Evolutionary conservation across 1,140 invertebrate genomes (phyloP).

Genomic region (Drosophila neocordata): DNA sequence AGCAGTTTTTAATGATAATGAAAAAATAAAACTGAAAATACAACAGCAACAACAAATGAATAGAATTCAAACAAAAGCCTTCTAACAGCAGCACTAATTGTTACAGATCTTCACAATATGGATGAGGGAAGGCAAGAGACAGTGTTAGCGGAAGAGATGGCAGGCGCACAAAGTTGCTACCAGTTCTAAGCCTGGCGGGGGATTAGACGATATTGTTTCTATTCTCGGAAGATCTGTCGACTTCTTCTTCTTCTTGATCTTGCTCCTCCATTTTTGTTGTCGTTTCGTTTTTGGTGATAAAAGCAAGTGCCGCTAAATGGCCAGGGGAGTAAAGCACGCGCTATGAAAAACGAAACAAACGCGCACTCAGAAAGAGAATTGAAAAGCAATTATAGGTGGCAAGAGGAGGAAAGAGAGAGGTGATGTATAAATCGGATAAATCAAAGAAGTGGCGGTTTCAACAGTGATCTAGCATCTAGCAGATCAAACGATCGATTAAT

Average conservation of each 20-base stretch:
- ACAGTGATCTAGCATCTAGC: neutral
- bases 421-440: slow-evolving; percentile 14
- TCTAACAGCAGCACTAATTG: slow-evolving; percentile 73
- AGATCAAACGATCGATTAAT: no score
- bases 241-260: neutral
- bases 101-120: slow-evolving; percentile 61
- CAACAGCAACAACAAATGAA: slow-evolving; percentile 21
- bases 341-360: slow-evolving; percentile 38
- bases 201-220: slow-evolving; percentile 24
- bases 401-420: neutral
- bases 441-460: slow-evolving; percentile 17
- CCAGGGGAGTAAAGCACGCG: slow-evolving; percentile 65
- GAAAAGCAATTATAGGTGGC: slow-evolving; percentile 59
- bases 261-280: neutral
- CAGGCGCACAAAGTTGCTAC: slow-evolving; percentile 54
- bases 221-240: slow-evolving; percentile 15
- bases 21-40: neutral
- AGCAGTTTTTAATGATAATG: slow-evolving; percentile 75
- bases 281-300: slow-evolving; percentile 34
- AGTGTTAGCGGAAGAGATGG: slow-evolving; percentile 42
- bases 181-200: slow-evolving; percentile 66
- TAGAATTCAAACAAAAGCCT: slow-evolving; percentile 69
- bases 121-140: neutral
- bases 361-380: slow-evolving; percentile 38
- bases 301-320: slow-evolving; percentile 79